phyloP scores from a whole-genome alignment of 2,888 invertebrate genomes.

The Chrysolina americana region DNA sequence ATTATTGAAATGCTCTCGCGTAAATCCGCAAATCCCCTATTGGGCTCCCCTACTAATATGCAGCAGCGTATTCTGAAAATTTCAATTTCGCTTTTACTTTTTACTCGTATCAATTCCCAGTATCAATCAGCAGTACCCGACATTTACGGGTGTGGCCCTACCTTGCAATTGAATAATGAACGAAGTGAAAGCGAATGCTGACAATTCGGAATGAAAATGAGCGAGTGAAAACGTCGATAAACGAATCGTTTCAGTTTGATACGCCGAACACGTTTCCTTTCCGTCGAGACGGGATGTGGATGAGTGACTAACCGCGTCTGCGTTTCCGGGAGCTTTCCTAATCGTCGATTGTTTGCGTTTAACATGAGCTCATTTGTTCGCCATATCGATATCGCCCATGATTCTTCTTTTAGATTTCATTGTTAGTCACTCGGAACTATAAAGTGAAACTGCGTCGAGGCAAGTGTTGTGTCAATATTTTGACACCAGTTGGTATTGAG shows the following conservation, averaged over 20 bases:
- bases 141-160: background rate
- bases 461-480: too few relatives aligned
- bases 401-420: background rate
- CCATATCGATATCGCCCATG: background rate
- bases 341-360: conserved; percentile 14
- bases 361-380: conserved; percentile 14
- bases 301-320: conserved; percentile 20
- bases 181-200: background rate
- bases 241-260: conserved; percentile 6
- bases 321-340: conserved; percentile 27
- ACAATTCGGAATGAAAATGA: background rate
- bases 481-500: too few relatives aligned
- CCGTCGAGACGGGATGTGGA: conserved; percentile 24
- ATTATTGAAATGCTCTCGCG: too few relatives aligned
- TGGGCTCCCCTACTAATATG: too few relatives aligned
- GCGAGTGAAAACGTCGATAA: conserved; percentile 5
- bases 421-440: too few relatives aligned
- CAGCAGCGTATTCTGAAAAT: too few relatives aligned
- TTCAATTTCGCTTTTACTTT: too few relatives aligned
- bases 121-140: too few relatives aligned
- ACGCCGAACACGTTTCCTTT: conserved; percentile 27
- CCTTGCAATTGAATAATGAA: background rate
- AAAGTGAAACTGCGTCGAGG: too few relatives aligned
- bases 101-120: too few relatives aligned
- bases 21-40: too few relatives aligned